Conservation (phyloP, 92 coral and sea anemone species). For the Zoanthus gigantus region DNA sequence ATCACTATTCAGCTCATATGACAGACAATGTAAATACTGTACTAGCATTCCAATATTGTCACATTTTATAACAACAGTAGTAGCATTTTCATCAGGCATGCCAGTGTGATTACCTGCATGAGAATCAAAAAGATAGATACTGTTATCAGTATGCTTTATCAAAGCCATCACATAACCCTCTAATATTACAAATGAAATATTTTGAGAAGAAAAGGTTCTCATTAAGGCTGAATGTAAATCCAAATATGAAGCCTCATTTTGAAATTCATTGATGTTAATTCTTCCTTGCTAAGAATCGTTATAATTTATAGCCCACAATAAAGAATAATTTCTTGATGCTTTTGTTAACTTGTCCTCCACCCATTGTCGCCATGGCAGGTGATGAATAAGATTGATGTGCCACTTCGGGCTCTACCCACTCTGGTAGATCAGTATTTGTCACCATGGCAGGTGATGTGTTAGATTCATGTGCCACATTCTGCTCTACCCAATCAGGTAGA, state of each 20-base stretch:
- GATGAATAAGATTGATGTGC: constrained; percentile 26
- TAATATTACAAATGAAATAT: constrained; percentile 2
- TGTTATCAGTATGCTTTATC: background rate
- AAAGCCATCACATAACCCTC: constrained; percentile 7
- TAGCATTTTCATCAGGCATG: no score
- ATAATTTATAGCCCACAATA: constrained; percentile 26
- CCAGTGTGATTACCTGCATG: no score
- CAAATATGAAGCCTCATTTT: constrained; percentile 29
- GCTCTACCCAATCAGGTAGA: constrained; percentile 11
- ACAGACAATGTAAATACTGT: no score
- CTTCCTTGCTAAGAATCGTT: constrained; percentile 18
- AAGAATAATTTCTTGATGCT: constrained; percentile 23
- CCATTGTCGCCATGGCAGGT: constrained; percentile 25
- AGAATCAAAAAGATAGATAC: no score
- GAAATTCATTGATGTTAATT: constrained; percentile 25
- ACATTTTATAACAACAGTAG: no score
- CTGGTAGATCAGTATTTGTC: background rate
- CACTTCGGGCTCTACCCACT: constrained; percentile 38
- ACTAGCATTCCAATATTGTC: no score
- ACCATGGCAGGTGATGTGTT: constrained; percentile 10
- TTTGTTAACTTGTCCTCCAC: constrained; percentile 13
- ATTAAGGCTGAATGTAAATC: constrained; percentile 31
- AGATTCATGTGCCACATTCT: constrained; percentile 23
- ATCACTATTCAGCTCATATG: no score
- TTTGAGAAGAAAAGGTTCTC: constrained; percentile 26